A percentile compares a stretch with the other conserved stretches of the same genome.
phyloP scores from a whole-genome alignment of 2,113 vertebrate species.

The Erythrocercus mccallii region DNA sequence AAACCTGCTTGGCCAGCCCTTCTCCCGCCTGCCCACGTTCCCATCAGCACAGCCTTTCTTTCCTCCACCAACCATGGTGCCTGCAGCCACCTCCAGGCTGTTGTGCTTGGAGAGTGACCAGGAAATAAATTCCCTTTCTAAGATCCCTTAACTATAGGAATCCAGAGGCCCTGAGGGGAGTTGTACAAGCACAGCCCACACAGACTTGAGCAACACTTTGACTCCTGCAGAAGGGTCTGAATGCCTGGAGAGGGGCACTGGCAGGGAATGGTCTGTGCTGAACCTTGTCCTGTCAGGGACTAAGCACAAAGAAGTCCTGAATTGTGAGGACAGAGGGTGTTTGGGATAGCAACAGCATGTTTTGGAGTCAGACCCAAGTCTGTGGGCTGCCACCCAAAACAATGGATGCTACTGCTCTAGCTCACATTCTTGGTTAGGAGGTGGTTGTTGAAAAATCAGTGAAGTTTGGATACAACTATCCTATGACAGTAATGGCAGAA shows the following conservation, averaged over 20 bases:
- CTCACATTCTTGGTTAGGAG: not conserved
- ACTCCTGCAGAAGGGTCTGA: not conserved
- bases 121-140: not conserved
- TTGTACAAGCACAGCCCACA: rapidly evolving
- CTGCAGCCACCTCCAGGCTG: not conserved
- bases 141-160: not conserved
- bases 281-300: not conserved
- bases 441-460: not conserved
- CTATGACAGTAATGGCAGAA: not conserved
- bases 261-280: not conserved
- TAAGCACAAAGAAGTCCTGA: not conserved
- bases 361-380: not conserved
- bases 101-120: not conserved
- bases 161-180: not conserved
- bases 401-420: not conserved
- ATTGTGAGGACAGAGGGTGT: not conserved
- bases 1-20: not conserved
- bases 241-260: not conserved
- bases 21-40: not conserved
- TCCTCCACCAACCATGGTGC: not conserved
- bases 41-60: not conserved
- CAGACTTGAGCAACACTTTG: not conserved
- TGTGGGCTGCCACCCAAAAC: not conserved
- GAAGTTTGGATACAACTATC: not conserved
- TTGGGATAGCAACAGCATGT: not conserved